Percentiles rank a stretch among this genome's conserved stretches.
Conservation (phyloP, 2,113 vertebrate genomes). For the Eulemur macaco region DNA sequence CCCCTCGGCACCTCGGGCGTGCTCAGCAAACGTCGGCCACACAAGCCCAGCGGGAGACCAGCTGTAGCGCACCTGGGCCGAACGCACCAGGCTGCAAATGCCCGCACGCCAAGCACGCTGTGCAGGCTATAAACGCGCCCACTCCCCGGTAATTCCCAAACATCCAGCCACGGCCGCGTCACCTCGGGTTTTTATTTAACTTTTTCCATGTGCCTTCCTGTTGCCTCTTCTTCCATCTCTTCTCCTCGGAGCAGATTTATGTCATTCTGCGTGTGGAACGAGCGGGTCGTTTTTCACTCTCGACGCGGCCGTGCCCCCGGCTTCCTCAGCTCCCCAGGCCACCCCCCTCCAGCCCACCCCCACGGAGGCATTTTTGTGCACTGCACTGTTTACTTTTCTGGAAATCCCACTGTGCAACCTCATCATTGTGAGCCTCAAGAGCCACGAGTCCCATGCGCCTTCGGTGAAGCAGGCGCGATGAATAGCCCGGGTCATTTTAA, state of each 20-base stretch:
- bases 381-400: fast-evolving
- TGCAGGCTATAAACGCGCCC: fast-evolving
- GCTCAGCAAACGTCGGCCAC: fast-evolving
- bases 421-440: fast-evolving
- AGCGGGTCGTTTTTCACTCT: fast-evolving
- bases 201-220: not conserved
- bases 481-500: fast-evolving
- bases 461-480: fast-evolving
- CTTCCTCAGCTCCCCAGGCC: not conserved
- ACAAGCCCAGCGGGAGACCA: not conserved
- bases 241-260: not conserved
- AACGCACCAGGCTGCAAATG: fast-evolving
- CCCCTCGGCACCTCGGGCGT: not conserved
- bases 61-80: fast-evolving
- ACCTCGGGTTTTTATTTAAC: not conserved
- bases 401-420: not conserved
- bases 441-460: fast-evolving
- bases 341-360: not conserved
- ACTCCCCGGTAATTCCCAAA: fast-evolving
- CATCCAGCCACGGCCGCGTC: fast-evolving
- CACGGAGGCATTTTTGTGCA: not conserved
- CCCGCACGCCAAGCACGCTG: fast-evolving
- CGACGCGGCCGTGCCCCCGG: fast-evolving
- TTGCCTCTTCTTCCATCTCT: not conserved
- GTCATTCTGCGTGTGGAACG: fast-evolving